Evolutionary conservation across 2,888 invertebrate species (phyloP).

Genomic region (Hyles lineata): DNA sequence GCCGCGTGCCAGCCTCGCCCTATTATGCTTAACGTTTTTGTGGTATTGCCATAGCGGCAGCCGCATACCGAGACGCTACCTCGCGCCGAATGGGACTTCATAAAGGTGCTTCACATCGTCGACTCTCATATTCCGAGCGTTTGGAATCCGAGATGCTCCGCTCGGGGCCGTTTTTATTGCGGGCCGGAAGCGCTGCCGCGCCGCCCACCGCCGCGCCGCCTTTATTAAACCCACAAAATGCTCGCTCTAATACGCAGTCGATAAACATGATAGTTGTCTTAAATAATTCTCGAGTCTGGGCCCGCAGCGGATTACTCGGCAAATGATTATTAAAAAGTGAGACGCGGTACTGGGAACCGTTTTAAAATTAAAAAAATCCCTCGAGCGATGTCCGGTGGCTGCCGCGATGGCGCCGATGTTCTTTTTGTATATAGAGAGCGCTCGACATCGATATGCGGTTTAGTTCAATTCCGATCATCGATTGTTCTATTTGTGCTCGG

Average conservation of each 20-base stretch:
- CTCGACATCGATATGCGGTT: constrained; percentile 17
- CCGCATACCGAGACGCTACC: constrained; percentile 8
- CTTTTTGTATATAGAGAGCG: constrained; percentile 16
- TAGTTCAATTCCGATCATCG: constrained; percentile 28
- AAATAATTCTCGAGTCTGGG: constrained; percentile 2
- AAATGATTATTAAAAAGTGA: constrained; percentile 12
- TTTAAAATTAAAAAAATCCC: constrained; percentile 2
- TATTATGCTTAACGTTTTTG: not conserved
- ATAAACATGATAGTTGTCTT: constrained; percentile 11
- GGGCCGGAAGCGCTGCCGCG: not conserved
- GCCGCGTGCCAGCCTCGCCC: not conserved
- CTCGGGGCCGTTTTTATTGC: constrained; percentile 31
- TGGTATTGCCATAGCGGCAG: not conserved
- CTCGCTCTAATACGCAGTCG: constrained; percentile 30
- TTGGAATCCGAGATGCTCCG: constrained; percentile 29
- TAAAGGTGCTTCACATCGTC: constrained; percentile 26
- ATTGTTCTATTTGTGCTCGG: constrained; percentile 31
- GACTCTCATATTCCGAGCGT: constrained; percentile 22
- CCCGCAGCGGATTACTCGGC: not conserved
- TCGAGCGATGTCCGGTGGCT: not conserved
- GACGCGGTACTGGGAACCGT: not conserved
- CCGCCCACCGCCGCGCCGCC: constrained; percentile 20
- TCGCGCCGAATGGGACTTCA: constrained; percentile 5
- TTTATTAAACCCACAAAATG: constrained; percentile 33
- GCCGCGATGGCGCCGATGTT: not conserved